Evolutionary conservation across 2,797 vertebrate genomes (phyloP).

Genomic region (Anguilla marmorata): DNA sequence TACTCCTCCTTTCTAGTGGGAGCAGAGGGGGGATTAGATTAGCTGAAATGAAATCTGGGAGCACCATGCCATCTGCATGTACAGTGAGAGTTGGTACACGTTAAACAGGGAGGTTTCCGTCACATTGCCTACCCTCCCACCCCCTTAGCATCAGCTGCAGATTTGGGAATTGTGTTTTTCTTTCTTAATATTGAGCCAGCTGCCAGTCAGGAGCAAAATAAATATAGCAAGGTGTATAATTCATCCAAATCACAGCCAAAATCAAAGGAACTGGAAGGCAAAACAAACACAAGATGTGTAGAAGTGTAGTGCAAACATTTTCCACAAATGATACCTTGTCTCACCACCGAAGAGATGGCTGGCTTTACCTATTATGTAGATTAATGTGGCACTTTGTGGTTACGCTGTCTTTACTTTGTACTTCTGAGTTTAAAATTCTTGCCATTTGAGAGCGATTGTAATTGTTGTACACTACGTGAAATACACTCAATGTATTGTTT

Average conservation of each 20-base stretch:
- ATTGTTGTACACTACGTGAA: background rate
- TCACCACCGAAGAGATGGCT: background rate
- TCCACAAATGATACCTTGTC: constrained; percentile 60
- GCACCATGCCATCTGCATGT: constrained; percentile 97
- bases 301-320: constrained; percentile 77
- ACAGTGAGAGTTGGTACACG: constrained; percentile 80
- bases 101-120: constrained; percentile 88
- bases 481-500: background rate
- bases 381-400: background rate
- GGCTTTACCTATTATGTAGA: background rate
- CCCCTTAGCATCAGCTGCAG: constrained; percentile 66
- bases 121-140: constrained; percentile 77
- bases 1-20: constrained; percentile 99
- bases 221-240: constrained; percentile 64
- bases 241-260: constrained; percentile 68
- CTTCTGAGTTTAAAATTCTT: background rate
- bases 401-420: background rate
- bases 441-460: background rate
- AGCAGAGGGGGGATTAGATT: constrained; percentile 99
- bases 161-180: constrained; percentile 71
- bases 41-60: constrained; percentile 99
- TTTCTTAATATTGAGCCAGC: constrained; percentile 90
- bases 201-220: constrained; percentile 86
- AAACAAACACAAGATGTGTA: constrained; percentile 77
- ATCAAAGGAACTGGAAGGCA: constrained; percentile 71